Evolutionary conservation across 2,888 invertebrate genomes (phyloP), one percentile per base, ranked within the genome.

Genomic region (Platypus cylindrus): DNA sequence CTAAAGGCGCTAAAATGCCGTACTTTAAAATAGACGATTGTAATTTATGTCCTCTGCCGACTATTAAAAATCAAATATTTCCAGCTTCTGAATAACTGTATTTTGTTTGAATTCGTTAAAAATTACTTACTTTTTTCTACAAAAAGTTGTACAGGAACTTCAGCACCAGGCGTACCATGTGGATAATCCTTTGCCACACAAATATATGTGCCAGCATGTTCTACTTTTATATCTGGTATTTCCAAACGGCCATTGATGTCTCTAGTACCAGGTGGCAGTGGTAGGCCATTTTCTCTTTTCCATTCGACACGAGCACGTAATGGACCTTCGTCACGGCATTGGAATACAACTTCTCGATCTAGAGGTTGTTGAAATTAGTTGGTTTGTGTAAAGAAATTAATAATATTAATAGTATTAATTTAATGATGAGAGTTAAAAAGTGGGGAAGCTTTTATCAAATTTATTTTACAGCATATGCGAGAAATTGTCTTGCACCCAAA

Each of bases 261-360:
- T 1, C 65, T 67, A n/a, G 79, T 77, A n/a, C 80, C 81, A 1
- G 73, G 65, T 17, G 89, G 90, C 32, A 93, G 58, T 1, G 78
- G 75, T 34, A 69, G 63, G 17, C 78, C 78, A 32, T 77, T 75
- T 28, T 76, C 79, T 33, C 81, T 71, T 0, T 72, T 55, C 83
- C 86, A 87, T 20, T 70, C 70, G 3, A 91, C 85, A 32, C 68
- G 68, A 3, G 82, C 80, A 34, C 89, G 70, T 1, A 71, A 57
- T 1, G 72, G 72, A n/a, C 93, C 86, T 62, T 87, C 87, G 53
- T 91, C 90, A 45, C 90, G 78, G 56, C 94, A 94, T 63, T 81
- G 82, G 70, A 93, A 86, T 20, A 90, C 86, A 23, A 91, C 91
- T 61, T 91, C 90, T 25, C 84, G 79, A 60, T 85, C 93, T 89